A percentile compares a stretch with the other conserved stretches of the same genome.
phyloP scores from a whole-genome alignment of 2,113 vertebrate genomes.

The Silurus glanis region DNA sequence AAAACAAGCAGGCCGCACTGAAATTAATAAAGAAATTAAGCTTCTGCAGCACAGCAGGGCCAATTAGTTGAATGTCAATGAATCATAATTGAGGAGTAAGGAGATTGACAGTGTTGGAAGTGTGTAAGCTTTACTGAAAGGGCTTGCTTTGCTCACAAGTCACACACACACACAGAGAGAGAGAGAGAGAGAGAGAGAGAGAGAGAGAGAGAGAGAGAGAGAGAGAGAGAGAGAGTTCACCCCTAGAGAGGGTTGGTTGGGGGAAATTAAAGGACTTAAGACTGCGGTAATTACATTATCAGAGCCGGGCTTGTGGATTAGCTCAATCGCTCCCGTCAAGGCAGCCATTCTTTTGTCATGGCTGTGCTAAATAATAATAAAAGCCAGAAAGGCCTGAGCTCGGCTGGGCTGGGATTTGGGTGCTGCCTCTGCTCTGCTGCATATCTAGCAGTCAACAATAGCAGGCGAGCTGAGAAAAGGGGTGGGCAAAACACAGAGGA shows the following conservation, averaged over 20 bases:
- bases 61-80: constrained; percentile 99
- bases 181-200: too few relatives aligned
- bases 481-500: constrained; percentile 65
- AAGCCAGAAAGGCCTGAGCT: constrained; percentile 90
- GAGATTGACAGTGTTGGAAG: constrained; percentile 88
- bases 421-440: constrained; percentile 81
- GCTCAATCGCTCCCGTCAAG: constrained; percentile 99
- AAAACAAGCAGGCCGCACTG: constrained; percentile 77
- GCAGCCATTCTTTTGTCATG: constrained; percentile 93
- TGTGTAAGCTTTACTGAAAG: constrained; percentile 77
- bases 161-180: constrained; percentile 46
- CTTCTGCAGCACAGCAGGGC: constrained; percentile 89
- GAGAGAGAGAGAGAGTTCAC: constrained; percentile 36
- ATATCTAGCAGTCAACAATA: constrained; percentile 95
- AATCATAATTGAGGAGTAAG: constrained; percentile 96
- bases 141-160: constrained; percentile 73
- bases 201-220: too few relatives aligned
- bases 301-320: constrained; percentile 94
- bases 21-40: constrained; percentile 99
- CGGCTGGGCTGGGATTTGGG: constrained; percentile 86
- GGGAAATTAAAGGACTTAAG: constrained; percentile 98
- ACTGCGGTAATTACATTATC: constrained; percentile 99
- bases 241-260: constrained; percentile 86
- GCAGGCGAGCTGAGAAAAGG: constrained; percentile 80
- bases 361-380: constrained; percentile 62